Base-by-base conservation (phyloP, 2,888 invertebrate species). In the Bibio marci region DNA sequence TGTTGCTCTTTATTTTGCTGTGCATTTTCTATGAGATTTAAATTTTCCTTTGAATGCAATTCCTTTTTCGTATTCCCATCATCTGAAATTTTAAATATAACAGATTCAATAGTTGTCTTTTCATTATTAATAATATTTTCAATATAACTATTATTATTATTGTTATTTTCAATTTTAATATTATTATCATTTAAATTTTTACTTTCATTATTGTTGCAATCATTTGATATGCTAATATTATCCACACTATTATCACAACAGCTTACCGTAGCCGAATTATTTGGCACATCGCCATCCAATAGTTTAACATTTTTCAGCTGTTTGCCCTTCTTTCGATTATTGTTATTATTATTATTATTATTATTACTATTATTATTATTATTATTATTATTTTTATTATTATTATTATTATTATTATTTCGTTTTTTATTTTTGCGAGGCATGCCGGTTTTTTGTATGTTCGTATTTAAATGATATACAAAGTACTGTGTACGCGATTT, bases 241-340 rank as follows among this genome's bases (percentile, higher is more conserved):
- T 35, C 13, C 13, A 35, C n/a, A 12, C 19, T 13, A 25, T 14
- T 25, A 19, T 13, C 14, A 18, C 18, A 7, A 18, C 19, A 18
- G 18, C 10, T 18, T 18, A 12, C 33, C 18, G 33, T 33, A 18
- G 4, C 18, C 22, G 19, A 18, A 35, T 13, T 5, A 14, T 14
- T 13, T 35, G 35, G 35, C 12, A 5, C 11, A 25, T 11, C 26
- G 35, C 35, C 35, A 35, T 12, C n/a, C 25, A 13, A 22, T 19
- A 5, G 10, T 19, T n/a, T 18, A 35, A 19, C 14, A 13, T 13
- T 22, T 18, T 35, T 35, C 35, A 35, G 13, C 35, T 35, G 35
- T 35, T 35, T 35, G 11, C 12, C 35, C 25, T 35, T 35, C 26
- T 35, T 35, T 35, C 25, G 35, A 25, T 35, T 35, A 18, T 33